Evolutionary conservation across 2,113 vertebrate species (phyloP).

Genomic region (Channa argus): DNA sequence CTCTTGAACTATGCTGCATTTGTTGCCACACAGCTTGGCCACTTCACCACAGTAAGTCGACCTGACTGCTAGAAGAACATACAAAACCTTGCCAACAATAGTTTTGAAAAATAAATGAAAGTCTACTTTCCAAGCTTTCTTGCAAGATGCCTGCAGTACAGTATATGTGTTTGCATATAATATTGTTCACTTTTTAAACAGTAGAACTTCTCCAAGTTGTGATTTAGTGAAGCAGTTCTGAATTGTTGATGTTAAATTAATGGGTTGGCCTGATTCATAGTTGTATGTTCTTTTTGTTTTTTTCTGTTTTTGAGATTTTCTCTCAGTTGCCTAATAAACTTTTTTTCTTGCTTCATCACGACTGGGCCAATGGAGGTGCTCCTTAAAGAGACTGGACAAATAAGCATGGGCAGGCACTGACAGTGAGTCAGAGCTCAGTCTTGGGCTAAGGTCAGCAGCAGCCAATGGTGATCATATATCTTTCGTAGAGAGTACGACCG

Average conservation of each 20-base stretch:
- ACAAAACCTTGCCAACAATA: conserved; percentile 3
- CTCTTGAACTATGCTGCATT: neutral
- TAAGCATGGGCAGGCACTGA: neutral
- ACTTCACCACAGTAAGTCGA: neutral
- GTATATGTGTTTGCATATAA: conserved; percentile 3
- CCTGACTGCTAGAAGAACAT: neutral
- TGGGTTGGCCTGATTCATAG: neutral
- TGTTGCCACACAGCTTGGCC: neutral
- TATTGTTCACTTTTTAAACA: conserved; percentile 12
- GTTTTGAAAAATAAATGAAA: conserved; percentile 24
- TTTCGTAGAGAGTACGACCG: neutral
- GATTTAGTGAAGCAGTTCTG: neutral
- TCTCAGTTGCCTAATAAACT: neutral
- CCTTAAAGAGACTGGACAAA: conserved; percentile 5
- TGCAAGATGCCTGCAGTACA: conserved; percentile 7
- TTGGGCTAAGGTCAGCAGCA: conserved; percentile 21
- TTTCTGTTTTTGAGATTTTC: neutral
- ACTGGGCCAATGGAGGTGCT: neutral
- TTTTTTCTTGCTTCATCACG: too few relatives aligned
- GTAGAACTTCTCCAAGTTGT: conserved; percentile 7
- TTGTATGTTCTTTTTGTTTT: neutral
- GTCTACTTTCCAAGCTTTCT: conserved; percentile 16
- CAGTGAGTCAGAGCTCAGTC: conserved; percentile 20
- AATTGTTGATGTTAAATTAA: neutral
- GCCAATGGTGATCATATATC: conserved; percentile 2